Percentiles rank a stretch among this genome's conserved stretches.
Evolutionary conservation across 53 echinoderm and acorn worm genomes (phyloP).

Genomic region (Apostichopus leukothele): DNA sequence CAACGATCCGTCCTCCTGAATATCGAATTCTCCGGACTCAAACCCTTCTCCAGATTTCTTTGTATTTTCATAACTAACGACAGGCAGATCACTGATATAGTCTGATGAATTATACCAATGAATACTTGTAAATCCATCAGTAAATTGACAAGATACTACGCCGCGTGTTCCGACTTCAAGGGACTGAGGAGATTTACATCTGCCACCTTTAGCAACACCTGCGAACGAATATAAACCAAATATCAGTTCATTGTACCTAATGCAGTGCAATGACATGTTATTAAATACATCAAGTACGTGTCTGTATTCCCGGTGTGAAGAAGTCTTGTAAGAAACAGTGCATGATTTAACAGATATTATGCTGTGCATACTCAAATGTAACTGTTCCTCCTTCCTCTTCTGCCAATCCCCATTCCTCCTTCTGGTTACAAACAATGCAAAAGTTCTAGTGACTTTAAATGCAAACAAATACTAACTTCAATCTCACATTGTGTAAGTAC

Average conservation of each 20-base stretch:
- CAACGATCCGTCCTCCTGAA: background rate
- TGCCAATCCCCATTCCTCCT: too few species aligned
- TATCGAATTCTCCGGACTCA: background rate
- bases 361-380: too few species aligned
- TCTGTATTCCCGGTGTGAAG: too few species aligned
- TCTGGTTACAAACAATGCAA: too few species aligned
- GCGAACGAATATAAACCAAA: background rate
- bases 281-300: too few species aligned
- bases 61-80: background rate
- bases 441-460: too few species aligned
- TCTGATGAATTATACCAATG: slow-evolving; percentile 5
- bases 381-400: too few species aligned
- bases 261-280: too few species aligned
- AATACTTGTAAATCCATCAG: background rate
- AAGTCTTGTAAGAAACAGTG: too few species aligned
- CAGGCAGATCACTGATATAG: background rate
- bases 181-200: background rate
- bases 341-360: too few species aligned
- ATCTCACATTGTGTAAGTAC: too few species aligned
- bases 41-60: background rate
- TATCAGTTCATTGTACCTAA: background rate
- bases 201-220: background rate
- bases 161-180: background rate
- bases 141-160: background rate
- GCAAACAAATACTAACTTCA: too few species aligned